Evolutionary conservation across 2,888 invertebrate species (phyloP).

Genomic region (Temnothorax unifasciatus): DNA sequence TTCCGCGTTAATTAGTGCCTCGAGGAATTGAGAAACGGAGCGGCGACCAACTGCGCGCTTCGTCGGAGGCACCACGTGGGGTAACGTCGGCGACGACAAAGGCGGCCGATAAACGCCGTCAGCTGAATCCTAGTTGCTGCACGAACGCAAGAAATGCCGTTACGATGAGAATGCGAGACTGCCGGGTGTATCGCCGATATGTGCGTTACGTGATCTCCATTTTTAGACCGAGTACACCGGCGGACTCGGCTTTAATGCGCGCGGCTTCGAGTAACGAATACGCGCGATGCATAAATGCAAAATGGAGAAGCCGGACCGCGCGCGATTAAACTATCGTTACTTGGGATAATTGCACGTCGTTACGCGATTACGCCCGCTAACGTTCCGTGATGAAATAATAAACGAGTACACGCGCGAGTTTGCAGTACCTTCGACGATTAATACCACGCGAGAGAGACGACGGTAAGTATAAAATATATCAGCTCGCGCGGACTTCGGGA

Average conservation of each 20-base stretch:
- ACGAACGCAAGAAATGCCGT: conserved; percentile 30
- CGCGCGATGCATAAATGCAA: neutral
- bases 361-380: neutral
- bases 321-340: conserved; percentile 9
- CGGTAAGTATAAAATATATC: neutral
- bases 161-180: conserved; percentile 45
- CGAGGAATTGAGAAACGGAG: neutral
- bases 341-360: conserved; percentile 8
- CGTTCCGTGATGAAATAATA: conserved; percentile 20
- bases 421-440: neutral
- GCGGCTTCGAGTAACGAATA: neutral
- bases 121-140: conserved; percentile 19
- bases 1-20: neutral
- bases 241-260: neutral
- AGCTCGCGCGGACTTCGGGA: neutral
- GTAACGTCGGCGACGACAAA: neutral
- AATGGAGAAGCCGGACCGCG: neutral
- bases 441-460: neutral
- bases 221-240: conserved; percentile 33
- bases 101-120: neutral
- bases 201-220: conserved; percentile 50
- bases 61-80: neutral
- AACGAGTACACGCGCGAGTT: neutral
- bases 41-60: neutral
- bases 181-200: conserved; percentile 19